phyloP scores from a whole-genome alignment of 2,888 invertebrate genomes.

The Caenorhabditis japonica region DNA sequence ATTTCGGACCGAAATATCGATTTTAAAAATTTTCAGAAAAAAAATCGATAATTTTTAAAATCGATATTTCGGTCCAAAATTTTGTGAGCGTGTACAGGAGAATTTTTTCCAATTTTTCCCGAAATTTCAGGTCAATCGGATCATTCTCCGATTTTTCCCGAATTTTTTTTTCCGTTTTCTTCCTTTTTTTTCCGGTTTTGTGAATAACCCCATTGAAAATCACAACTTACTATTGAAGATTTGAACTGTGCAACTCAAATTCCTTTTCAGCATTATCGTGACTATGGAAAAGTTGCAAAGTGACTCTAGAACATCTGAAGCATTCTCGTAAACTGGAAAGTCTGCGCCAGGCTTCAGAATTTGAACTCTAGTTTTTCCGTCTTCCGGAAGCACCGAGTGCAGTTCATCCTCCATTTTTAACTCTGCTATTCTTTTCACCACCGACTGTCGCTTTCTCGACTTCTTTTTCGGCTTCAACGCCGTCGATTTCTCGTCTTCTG shows the following conservation, averaged over 20 bases:
- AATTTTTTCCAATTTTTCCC: no score
- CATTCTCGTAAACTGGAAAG: conserved; percentile 28
- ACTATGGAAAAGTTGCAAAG: conserved; percentile 36
- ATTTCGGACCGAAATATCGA: no score
- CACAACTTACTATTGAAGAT: conserved; percentile 35
- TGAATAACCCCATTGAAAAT: no score
- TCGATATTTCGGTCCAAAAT: no score
- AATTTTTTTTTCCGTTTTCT: no score
- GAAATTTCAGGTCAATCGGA: no score
- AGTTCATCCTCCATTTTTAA: conserved; percentile 62
- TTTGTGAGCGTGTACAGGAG: no score
- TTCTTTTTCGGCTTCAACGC: conserved; percentile 64
- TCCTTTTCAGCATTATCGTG: conserved; percentile 53
- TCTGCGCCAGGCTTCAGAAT: conserved; percentile 25
- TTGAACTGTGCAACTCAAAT: conserved; percentile 48
- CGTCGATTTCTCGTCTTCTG: conserved; percentile 48
- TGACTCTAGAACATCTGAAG: conserved; percentile 10
- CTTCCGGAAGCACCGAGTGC: conserved; percentile 49
- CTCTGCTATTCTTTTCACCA: conserved; percentile 59
- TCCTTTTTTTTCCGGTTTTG: no score
- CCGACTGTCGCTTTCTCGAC: conserved; percentile 60
- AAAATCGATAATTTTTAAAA: no score
- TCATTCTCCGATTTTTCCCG: no score
- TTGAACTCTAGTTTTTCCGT: conserved; percentile 3
- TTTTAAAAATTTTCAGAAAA: no score